Evolutionary conservation across 2,797 vertebrate genomes (phyloP), one percentile per base, ranked within the genome.

Genomic region (Spinus olivaceus): DNA sequence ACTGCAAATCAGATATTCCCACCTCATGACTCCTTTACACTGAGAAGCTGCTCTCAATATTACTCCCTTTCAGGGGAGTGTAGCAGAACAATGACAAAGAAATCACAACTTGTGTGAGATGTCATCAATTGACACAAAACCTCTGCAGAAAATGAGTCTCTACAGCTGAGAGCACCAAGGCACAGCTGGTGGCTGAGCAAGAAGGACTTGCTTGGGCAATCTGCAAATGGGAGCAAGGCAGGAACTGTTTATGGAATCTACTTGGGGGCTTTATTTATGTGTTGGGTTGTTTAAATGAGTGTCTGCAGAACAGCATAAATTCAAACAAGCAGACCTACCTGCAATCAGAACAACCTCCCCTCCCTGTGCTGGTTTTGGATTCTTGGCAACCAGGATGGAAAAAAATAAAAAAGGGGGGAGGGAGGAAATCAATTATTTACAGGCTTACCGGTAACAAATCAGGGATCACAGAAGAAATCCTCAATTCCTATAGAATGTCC

Each of bases 351-450:
- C 74, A 66, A 92, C 23, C 39, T 15, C 46, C 19, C 46, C 44
- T 46, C 74, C 56, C 76, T 57, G 64, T 73, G 72, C 53, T 85
- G 53, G 8, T 20, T 82, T 27, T 12, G 78, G 33, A 83, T 71
- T 90, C 79, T 21, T 50, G 72, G 90, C 92, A 81, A 78, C 22
- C 61, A 76, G 30, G 28, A 63, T 4, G 20, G 72, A 73, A 77
- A 65, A 74, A 87, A 53, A 37, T 6, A 12, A 63, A 81, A 67
- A 81, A n/a, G 2, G 2, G 33, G n/a, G 21, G 25, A 77, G n/a
- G 14, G 39, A 41, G 39, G 63, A 81, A 96, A 86, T 81, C 9
- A 94, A 87, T 88, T 71, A 83, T 88, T 94, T 83, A 86, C 76
- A 95, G 47, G 63, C 18, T 87, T 74, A 71, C 53, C 85, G 88